These are phyloP conservation scores for Pongo abelii DNA, from an alignment of 2,113 vertebrate genomes.

Conservation along the genomic window DNA sequence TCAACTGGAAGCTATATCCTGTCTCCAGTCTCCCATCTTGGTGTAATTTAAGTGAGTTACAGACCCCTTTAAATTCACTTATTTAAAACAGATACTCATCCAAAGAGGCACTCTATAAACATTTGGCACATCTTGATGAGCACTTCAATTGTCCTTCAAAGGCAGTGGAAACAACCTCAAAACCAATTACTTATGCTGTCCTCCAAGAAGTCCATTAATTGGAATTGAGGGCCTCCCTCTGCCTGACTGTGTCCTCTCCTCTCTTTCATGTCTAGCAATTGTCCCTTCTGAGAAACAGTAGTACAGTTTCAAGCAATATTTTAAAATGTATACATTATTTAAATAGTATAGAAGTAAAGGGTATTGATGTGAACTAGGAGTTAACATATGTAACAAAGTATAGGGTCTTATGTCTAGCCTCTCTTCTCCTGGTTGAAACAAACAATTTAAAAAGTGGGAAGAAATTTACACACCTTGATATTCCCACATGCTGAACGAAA, in stretches of 20 bases:
- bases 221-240: slow-evolving; percentile 45
- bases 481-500: not conserved
- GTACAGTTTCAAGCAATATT: not conserved
- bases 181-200: slow-evolving; percentile 63
- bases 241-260: slow-evolving; percentile 34
- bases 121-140: slow-evolving; percentile 75
- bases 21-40: slow-evolving; percentile 80
- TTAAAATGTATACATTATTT: slow-evolving; percentile 50
- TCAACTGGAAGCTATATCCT: slow-evolving; percentile 81
- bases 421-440: slow-evolving; percentile 32
- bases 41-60: slow-evolving; percentile 79
- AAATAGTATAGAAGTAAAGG: slow-evolving; percentile 26
- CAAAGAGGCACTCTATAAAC: slow-evolving; percentile 72
- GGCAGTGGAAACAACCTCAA: slow-evolving; percentile 69
- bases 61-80: slow-evolving; percentile 77
- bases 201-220: slow-evolving; percentile 55
- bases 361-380: not conserved
- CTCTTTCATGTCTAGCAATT: slow-evolving; percentile 56
- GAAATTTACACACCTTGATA: not conserved
- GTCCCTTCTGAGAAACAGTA: slow-evolving; percentile 49
- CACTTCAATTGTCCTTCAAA: slow-evolving; percentile 73
- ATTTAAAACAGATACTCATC: slow-evolving; percentile 79
- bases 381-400: not conserved
- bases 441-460: not conserved
- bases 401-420: not conserved